Evolutionary conservation across 92 coral and sea anemone genomes (phyloP).

Genomic region (Hydrozoanthus gracilis): DNA sequence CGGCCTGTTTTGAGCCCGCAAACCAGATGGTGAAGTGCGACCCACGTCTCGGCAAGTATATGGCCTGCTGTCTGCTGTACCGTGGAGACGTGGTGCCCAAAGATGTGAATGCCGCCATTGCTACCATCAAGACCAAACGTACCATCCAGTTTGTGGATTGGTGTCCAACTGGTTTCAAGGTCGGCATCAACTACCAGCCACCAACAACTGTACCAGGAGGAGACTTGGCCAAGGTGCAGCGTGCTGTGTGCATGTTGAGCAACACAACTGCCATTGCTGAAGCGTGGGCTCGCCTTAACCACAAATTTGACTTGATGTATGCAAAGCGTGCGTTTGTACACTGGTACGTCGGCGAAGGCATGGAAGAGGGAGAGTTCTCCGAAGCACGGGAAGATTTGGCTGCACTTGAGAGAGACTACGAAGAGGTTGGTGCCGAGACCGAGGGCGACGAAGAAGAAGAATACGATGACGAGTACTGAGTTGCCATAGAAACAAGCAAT

Average conservation of each 20-base stretch:
- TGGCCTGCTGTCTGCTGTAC: no score
- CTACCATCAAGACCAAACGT: constrained; percentile 8
- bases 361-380: constrained; percentile 79
- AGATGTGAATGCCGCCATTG: no score
- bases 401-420: constrained; percentile 86
- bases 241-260: not conserved
- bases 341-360: no score
- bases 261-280: constrained; percentile 67
- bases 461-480: not conserved
- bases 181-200: not conserved
- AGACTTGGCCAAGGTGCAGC: constrained; percentile 34
- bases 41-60: no score
- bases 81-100: no score
- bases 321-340: no score
- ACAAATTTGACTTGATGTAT: no score
- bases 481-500: not conserved
- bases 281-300: no score
- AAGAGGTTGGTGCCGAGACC: constrained; percentile 76
- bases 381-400: constrained; percentile 70
- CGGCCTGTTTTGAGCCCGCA: constrained; percentile 55
- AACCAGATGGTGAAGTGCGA: no score
- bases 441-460: not conserved
- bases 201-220: constrained; percentile 24
- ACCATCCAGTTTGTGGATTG: not conserved
- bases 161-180: no score